A percentile compares a stretch with the other conserved stretches of the same genome.
Evolutionary conservation across 2,888 invertebrate genomes (phyloP).

Genomic region (Coelogynopora nodosa): DNA sequence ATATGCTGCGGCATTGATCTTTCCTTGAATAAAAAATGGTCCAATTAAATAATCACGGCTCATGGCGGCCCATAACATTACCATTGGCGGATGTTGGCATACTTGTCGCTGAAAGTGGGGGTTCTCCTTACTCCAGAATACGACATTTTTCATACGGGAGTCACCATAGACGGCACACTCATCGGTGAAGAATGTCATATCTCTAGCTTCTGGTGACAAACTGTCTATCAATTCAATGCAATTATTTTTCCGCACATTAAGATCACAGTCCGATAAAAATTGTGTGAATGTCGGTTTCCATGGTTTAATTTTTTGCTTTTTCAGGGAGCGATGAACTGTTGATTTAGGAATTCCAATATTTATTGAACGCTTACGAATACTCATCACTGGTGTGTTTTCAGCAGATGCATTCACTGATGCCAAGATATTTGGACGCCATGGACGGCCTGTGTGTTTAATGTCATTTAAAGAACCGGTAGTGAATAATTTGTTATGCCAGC

Average conservation of each 20-base stretch:
- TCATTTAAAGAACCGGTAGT: background rate
- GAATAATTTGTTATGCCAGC: background rate
- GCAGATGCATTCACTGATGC: background rate
- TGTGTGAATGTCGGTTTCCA: background rate
- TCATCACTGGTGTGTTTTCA: background rate
- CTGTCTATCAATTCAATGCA: background rate
- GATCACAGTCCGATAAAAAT: background rate
- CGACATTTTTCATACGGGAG: slow-evolving; percentile 16
- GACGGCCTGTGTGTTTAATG: background rate
- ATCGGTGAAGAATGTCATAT: slow-evolving; percentile 35
- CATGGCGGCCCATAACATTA: slow-evolving; percentile 31
- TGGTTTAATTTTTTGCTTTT: background rate
- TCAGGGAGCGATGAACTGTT: background rate
- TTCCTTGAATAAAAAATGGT: slow-evolving; percentile 31
- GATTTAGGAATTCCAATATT: background rate
- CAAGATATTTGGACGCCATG: background rate
- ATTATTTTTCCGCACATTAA: background rate
- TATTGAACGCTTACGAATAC: background rate
- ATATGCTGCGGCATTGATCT: slow-evolving; percentile 31
- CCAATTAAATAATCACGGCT: slow-evolving; percentile 28
- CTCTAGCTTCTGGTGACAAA: slow-evolving; percentile 10
- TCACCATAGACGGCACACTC: slow-evolving; percentile 34
- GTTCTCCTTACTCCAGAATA: slow-evolving; percentile 34
- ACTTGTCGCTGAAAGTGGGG: slow-evolving; percentile 31
- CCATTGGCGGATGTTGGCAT: slow-evolving; percentile 32